phyloP scores from a whole-genome alignment of 2,797 vertebrate genomes.

The Kryptopterus vitreolus region DNA sequence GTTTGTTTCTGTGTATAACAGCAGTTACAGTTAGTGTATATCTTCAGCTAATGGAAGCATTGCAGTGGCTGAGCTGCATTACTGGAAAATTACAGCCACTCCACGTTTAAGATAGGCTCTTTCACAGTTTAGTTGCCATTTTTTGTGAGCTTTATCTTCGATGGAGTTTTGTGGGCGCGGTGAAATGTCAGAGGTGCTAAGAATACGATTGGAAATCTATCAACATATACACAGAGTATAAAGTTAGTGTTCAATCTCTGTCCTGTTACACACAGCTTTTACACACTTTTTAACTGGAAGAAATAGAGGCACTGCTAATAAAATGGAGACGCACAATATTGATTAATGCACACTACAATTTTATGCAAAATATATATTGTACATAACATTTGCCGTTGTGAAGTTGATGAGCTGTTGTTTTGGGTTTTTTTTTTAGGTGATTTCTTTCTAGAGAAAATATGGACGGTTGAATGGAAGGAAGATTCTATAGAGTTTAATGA shows the following conservation, averaged over 20 bases:
- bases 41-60: background rate
- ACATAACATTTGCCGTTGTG: too few species aligned
- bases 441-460: background rate
- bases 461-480: background rate
- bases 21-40: background rate
- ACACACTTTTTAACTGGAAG: too few species aligned
- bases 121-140: background rate
- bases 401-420: background rate
- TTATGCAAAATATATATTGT: too few species aligned
- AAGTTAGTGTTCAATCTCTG: background rate
- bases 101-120: background rate
- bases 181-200: background rate
- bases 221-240: too few species aligned
- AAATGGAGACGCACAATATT: too few species aligned
- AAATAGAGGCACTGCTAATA: background rate
- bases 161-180: background rate
- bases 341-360: background rate
- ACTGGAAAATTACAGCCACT: background rate
- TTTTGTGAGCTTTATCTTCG: background rate
- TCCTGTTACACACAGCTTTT: background rate
- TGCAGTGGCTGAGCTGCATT: constrained; percentile 11
- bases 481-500: background rate
- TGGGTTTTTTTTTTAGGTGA: background rate
- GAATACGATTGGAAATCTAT: background rate
- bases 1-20: too few species aligned